Conservation (phyloP, 2,797 vertebrate genomes). For the Lepilemur septentrionalis region DNA sequence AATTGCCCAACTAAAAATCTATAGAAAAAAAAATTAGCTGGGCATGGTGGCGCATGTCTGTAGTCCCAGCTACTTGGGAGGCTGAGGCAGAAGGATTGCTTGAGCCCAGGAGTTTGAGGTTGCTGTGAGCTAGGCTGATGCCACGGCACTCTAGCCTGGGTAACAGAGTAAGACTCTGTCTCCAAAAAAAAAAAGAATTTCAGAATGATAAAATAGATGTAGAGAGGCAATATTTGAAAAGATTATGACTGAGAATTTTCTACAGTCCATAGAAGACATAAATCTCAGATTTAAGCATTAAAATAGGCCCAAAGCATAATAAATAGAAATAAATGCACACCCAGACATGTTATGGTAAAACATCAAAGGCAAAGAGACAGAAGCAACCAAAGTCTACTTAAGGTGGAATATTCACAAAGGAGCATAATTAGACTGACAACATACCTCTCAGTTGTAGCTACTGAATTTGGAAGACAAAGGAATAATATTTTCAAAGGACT, state of each 20-base stretch:
- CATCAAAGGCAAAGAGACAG: conserved; percentile 4
- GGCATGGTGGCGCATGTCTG: too few relatives aligned
- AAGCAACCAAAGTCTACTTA: neutral
- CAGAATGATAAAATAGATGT: neutral
- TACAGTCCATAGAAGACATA: neutral
- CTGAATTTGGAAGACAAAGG: neutral
- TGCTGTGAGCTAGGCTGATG: too few relatives aligned
- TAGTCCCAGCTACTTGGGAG: too few relatives aligned
- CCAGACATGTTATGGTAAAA: neutral
- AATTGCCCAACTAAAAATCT: too few relatives aligned
- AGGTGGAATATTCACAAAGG: neutral
- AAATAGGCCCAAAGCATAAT: neutral
- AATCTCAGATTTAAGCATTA: neutral
- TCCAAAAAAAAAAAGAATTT: too few relatives aligned
- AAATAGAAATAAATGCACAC: neutral
- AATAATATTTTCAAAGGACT: neutral
- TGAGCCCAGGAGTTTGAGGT: too few relatives aligned
- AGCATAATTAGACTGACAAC: neutral
- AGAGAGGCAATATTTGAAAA: conserved; percentile 23
- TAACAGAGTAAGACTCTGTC: too few relatives aligned
- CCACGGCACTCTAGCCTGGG: too few relatives aligned
- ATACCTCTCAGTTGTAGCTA: neutral
- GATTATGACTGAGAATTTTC: neutral
- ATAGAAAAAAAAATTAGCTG: too few relatives aligned
- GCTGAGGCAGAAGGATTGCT: too few relatives aligned